Base-by-base conservation (phyloP, 1,140 invertebrate species). In the Drosophila nigromelanica region DNA sequence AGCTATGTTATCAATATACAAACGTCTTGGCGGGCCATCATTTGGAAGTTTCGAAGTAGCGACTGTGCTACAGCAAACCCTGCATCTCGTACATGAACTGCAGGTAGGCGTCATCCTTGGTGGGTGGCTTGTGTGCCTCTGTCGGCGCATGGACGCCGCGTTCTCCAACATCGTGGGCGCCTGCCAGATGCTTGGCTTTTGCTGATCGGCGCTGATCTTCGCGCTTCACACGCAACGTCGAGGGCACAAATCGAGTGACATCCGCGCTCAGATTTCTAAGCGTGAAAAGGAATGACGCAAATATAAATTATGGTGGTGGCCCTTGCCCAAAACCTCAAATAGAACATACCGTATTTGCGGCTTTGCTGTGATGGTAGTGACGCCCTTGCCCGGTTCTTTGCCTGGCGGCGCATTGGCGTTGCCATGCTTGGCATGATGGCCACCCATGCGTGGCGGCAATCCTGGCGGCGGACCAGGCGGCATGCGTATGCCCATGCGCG, bases 1-100 rank as follows among this genome's bases (percentile, higher is more conserved):
- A 56, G 14, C 68, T 71, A 71, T 5, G 50, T 30, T 43, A 60
- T 47, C 30, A 67, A 60, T 73, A 10, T 67, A 68, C 54, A 67
- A 52, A 10, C 35, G 30, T 24, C 14, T 4, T 5, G 15, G 1
- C n/a, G n/a, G 45, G 18, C 30, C 11, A 39, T 35, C 12, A 2
- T 11, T n/a, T 15, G 7, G 3, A 27, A 18, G 11, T 6, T n/a
- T n/a, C n/a, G n/a, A n/a, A n/a, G n/a, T n/a, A 40, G 21, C 12
- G 7, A 4, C 35, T 27, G 59, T 54, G 69, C 78, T 94, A 99
- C 85, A 99, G 93, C 24, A 99, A 93, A 42, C 96, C 97, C 92
- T 98, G 95, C 98, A 99, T 99, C 94, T 99, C 98, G 92, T 96
- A 96, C 98, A 99, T 99, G 92, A 99, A 99, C 91, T 98, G 97